Percentiles rank a stretch among this genome's conserved stretches.
These are phyloP conservation scores for Oenanthe melanoleuca DNA, from an alignment of 2,113 vertebrate genomes.

Conservation along the genomic window DNA sequence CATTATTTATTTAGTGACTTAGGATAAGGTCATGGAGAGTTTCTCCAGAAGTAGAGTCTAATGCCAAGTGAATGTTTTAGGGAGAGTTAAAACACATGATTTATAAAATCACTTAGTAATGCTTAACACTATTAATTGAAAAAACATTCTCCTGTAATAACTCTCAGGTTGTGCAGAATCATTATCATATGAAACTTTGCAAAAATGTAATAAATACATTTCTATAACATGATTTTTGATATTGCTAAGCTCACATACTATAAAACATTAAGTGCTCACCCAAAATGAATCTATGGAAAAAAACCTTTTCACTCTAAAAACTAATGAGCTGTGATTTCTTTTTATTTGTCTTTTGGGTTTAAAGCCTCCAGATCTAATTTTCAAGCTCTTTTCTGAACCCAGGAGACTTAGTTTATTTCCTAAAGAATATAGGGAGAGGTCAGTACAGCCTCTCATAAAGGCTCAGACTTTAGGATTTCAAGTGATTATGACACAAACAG, in stretches of 20 bases:
- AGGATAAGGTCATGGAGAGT: not conserved
- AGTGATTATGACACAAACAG: not conserved
- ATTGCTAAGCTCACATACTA: not conserved
- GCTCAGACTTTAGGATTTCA: not conserved
- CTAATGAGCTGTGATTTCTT: slow-evolving; percentile 23
- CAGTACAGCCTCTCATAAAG: not conserved
- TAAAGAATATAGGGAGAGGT: not conserved
- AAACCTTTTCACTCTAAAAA: not conserved
- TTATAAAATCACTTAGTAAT: not conserved
- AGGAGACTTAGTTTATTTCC: not conserved
- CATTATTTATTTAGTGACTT: slow-evolving; percentile 54
- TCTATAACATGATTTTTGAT: not conserved
- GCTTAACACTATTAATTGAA: not conserved
- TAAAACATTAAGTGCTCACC: slow-evolving; percentile 5
- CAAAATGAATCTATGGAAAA: not conserved
- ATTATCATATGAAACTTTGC: not conserved
- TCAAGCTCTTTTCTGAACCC: not conserved
- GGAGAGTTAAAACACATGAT: slow-evolving; percentile 2
- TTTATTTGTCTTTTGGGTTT: slow-evolving; percentile 41
- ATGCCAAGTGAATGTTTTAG: not conserved
- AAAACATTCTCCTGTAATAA: not conserved
- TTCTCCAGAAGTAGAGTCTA: not conserved
- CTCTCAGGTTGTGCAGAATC: not conserved
- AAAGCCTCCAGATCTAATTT: not conserved
- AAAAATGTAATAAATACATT: not conserved